phyloP scores from a whole-genome alignment of 2,797 vertebrate genomes.

The Gambusia yucatana region DNA sequence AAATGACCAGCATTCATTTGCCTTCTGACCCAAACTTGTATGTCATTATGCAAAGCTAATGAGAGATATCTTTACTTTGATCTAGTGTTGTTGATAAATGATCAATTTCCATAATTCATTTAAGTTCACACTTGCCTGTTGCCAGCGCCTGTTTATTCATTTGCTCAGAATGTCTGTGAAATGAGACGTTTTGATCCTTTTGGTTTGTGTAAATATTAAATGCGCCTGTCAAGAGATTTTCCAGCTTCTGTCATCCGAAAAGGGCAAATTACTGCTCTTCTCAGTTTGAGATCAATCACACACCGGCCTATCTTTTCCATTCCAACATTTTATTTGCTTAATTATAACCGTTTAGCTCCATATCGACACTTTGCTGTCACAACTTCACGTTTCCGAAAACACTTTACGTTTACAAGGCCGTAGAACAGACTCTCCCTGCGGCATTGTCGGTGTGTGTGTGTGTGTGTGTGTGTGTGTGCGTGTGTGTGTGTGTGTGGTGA shows the following conservation, averaged over 20 bases:
- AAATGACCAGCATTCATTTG: not conserved
- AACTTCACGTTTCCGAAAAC: conserved; percentile 10
- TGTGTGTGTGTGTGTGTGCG: not conserved
- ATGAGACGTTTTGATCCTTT: not conserved
- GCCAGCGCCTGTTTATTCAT: not conserved
- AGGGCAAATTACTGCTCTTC: not conserved
- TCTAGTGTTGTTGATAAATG: not conserved
- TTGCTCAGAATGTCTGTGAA: not conserved
- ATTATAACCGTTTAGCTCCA: conserved; percentile 12
- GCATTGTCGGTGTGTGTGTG: not conserved
- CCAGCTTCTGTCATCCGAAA: not conserved
- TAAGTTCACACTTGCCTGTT: not conserved
- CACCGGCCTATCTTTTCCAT: not conserved
- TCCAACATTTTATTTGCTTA: conserved; percentile 11
- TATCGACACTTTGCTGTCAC: conserved; percentile 2
- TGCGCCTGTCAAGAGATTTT: not conserved
- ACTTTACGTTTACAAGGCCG: conserved; percentile 1
- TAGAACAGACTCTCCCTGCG: conserved; percentile 21
- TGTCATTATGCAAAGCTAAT: not conserved
- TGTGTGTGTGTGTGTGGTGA: not conserved
- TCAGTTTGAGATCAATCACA: not conserved
- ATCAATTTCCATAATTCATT: not conserved
- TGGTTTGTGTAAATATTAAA: not conserved
- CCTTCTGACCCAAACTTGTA: not conserved
- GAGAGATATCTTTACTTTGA: not conserved